These are phyloP conservation scores for Capreolus pygargus DNA, from an alignment of 2,113 vertebrate species.

Conservation along the genomic window DNA sequence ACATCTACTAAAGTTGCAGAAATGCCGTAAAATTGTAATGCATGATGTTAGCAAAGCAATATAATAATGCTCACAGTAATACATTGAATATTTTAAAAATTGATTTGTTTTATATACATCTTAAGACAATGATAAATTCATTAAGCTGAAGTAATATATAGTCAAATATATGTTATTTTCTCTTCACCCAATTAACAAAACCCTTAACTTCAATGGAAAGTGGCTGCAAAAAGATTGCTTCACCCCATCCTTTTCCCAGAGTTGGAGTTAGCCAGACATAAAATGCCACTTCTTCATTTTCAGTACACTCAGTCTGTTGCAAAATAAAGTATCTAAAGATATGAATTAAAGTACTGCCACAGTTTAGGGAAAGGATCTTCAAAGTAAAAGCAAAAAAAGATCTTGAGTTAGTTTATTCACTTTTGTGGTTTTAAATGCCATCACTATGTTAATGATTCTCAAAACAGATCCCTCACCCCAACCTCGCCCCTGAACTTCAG, in stretches of 20 bases:
- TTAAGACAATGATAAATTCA: background rate
- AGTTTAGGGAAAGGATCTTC: background rate
- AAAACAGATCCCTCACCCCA: background rate
- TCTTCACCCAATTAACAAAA: background rate
- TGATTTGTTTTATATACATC: background rate
- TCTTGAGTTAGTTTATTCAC: background rate
- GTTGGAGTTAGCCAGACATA: background rate
- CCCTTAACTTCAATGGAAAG: background rate
- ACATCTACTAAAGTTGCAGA: conserved; percentile 1
- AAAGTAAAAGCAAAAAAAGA: background rate
- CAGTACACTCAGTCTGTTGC: background rate
- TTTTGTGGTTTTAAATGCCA: conserved; percentile 3
- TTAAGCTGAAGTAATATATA: background rate
- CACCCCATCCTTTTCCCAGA: background rate
- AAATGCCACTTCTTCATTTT: background rate
- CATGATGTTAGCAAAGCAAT: background rate
- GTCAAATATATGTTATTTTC: background rate
- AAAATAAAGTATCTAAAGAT: background rate
- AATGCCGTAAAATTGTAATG: background rate
- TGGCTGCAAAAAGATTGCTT: background rate
- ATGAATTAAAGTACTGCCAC: background rate
- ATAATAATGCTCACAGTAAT: background rate
- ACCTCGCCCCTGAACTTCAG: background rate
- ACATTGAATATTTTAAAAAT: background rate
- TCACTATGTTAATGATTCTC: background rate